A percentile compares a stretch with the other conserved stretches of the same genome.
Evolutionary conservation across 2,797 vertebrate genomes (phyloP).

Genomic region (Fringilla coelebs): DNA sequence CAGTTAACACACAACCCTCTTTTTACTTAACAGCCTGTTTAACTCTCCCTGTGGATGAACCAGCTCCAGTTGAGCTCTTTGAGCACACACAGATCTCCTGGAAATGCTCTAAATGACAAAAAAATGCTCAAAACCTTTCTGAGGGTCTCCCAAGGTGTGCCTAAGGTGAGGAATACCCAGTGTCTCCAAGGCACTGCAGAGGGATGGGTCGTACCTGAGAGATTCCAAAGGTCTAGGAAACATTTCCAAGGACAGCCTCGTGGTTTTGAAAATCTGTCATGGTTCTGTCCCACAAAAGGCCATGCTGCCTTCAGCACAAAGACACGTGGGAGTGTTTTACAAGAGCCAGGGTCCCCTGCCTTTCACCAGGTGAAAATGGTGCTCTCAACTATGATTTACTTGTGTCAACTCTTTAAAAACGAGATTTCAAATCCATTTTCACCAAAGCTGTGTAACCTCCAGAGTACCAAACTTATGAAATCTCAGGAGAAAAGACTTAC

Average conservation of each 20-base stretch:
- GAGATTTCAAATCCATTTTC: neutral
- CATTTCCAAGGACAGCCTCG: fast-evolving
- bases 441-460: neutral
- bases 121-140: neutral
- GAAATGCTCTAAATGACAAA: neutral
- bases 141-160: neutral
- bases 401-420: neutral
- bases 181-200: neutral
- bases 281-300: neutral
- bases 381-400: neutral
- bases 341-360: neutral
- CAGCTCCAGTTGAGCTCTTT: neutral
- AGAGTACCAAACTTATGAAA: neutral
- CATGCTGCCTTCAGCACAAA: neutral
- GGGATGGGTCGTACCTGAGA: fast-evolving
- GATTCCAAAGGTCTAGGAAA: neutral
- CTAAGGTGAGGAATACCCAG: neutral
- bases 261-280: neutral
- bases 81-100: neutral
- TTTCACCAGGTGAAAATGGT: neutral
- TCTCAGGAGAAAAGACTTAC: neutral
- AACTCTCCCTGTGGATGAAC: neutral
- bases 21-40: neutral
- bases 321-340: neutral
- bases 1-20: neutral